phyloP scores from a whole-genome alignment of 1,140 invertebrate species.

The Diprion similis region DNA sequence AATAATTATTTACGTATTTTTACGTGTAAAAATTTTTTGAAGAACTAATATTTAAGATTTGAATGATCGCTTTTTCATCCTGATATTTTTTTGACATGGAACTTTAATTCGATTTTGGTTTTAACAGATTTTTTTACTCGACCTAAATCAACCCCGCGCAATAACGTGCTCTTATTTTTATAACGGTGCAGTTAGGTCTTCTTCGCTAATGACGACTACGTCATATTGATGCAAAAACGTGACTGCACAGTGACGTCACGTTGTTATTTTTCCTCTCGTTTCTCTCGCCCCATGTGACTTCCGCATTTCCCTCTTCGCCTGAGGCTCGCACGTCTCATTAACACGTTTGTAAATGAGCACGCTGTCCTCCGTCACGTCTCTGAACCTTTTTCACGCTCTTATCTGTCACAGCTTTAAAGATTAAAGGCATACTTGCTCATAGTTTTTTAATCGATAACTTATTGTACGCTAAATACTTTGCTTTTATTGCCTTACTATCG shows the following conservation, averaged over 20 bases:
- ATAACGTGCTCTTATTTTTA: too few species aligned
- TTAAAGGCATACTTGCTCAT: neutral
- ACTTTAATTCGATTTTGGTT: too few species aligned
- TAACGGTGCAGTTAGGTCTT: too few species aligned
- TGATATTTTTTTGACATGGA: too few species aligned
- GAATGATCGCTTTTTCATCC: too few species aligned
- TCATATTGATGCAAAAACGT: neutral
- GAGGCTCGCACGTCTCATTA: conserved; percentile 42
- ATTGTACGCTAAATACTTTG: too few species aligned
- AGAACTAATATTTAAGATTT: too few species aligned
- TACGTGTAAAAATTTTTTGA: too few species aligned
- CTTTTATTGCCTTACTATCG: too few species aligned
- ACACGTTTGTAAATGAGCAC: conserved; percentile 37
- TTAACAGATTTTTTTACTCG: too few species aligned
- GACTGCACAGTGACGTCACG: conserved; percentile 25
- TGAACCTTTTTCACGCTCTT: neutral
- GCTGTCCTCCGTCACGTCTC: conserved; percentile 37
- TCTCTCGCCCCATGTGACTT: conserved; percentile 16
- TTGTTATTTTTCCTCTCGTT: conserved; percentile 26
- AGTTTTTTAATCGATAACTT: neutral
- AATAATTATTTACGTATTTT: too few species aligned
- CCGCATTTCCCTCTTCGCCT: conserved; percentile 25
- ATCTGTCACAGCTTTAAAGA: neutral
- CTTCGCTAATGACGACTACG: neutral
- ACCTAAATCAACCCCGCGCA: neutral